Conservation (phyloP, 2,113 vertebrate genomes). For the Calypte anna region DNA sequence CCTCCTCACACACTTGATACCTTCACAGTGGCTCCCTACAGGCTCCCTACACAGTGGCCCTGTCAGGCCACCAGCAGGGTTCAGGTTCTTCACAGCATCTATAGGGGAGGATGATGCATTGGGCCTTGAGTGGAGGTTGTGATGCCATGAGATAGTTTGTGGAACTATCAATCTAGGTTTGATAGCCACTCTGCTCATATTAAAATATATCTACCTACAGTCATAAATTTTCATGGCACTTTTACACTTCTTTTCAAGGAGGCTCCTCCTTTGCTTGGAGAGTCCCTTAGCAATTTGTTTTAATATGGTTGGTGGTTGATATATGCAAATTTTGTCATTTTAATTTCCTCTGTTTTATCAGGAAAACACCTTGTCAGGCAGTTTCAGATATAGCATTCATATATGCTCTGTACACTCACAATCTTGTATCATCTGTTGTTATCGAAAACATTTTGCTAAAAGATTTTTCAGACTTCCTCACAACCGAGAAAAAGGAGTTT, state of each 20-base stretch:
- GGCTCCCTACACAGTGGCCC: too few species aligned
- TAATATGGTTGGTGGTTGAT: not conserved
- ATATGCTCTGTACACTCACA: not conserved
- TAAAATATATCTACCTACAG: not conserved
- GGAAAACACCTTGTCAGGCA: not conserved
- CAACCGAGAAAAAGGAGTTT: not conserved
- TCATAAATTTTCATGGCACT: not conserved
- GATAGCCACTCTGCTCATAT: not conserved
- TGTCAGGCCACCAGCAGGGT: not conserved
- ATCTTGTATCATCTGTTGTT: not conserved
- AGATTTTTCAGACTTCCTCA: not conserved
- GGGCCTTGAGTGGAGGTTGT: not conserved
- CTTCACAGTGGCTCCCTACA: too few species aligned
- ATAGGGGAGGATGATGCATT: not conserved
- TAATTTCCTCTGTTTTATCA: not conserved
- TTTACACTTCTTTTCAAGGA: not conserved
- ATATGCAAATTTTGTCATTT: not conserved
- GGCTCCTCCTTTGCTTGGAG: not conserved
- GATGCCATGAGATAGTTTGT: not conserved
- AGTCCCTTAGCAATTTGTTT: not conserved
- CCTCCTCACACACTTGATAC: rapidly evolving
- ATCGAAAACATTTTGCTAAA: not conserved
- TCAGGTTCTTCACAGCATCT: not conserved
- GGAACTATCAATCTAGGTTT: not conserved
- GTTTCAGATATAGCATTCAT: not conserved